These are phyloP conservation scores for Agrotis clavis DNA, from an alignment of 2,888 invertebrate genomes.

Conservation along the genomic window DNA sequence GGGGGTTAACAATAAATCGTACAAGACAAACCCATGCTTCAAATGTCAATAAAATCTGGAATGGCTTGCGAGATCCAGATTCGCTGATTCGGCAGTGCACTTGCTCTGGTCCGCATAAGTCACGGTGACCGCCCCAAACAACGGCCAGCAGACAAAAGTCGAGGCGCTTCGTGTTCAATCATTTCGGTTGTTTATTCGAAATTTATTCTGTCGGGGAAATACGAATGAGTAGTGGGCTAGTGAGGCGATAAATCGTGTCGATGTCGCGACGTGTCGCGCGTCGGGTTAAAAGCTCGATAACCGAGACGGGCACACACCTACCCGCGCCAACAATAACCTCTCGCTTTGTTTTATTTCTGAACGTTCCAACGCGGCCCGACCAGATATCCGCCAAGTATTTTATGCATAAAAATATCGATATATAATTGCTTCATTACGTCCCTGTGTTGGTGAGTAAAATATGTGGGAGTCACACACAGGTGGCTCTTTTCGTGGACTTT, in stretches of 20 bases:
- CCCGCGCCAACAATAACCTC: constrained; percentile 89
- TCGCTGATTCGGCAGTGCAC: constrained; percentile 51
- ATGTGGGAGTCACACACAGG: constrained; percentile 90
- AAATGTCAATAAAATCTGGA: constrained; percentile 33
- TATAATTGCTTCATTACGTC: constrained; percentile 92
- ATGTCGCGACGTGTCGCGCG: constrained; percentile 89
- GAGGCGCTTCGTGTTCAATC: constrained; percentile 77
- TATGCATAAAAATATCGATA: constrained; percentile 92
- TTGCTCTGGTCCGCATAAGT: constrained; percentile 58
- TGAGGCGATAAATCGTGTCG: constrained; percentile 89
- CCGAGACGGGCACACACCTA: constrained; percentile 89
- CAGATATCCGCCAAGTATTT: constrained; percentile 90
- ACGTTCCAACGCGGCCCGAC: constrained; percentile 80
- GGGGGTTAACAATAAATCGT: constrained; percentile 11
- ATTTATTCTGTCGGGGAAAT: constrained; percentile 88
- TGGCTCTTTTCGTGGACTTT: constrained; percentile 71
- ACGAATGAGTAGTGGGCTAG: constrained; percentile 90
- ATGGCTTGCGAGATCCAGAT: constrained; percentile 44
- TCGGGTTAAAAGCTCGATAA: constrained; percentile 91
- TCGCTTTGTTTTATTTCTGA: constrained; percentile 89
- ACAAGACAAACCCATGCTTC: constrained; percentile 25
- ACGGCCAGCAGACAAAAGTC: constrained; percentile 64
- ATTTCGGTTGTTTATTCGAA: constrained; percentile 84
- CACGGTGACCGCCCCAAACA: constrained; percentile 61
- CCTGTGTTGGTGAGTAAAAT: constrained; percentile 90